phyloP scores from a whole-genome alignment of 53 echinoderm and acorn worm genomes.

The Paracentrotus lividus region DNA sequence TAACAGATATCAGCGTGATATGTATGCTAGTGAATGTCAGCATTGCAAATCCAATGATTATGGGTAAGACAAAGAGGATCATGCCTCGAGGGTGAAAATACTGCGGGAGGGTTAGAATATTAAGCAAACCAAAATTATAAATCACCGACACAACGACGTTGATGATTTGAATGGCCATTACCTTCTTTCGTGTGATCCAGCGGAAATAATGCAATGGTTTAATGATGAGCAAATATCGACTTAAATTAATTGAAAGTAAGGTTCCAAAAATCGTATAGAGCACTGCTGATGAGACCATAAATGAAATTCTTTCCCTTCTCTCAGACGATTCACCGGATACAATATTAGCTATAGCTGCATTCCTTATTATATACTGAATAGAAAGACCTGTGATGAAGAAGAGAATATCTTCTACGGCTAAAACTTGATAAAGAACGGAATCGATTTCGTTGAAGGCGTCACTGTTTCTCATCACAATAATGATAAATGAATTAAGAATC shows the following conservation, averaged over 20 bases:
- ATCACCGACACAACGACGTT: neutral
- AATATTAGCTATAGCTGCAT: neutral
- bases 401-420: constrained; percentile 18
- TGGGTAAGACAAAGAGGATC: neutral
- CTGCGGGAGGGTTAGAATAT: neutral
- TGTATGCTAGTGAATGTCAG: neutral
- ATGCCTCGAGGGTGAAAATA: neutral
- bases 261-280: neutral
- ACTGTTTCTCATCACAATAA: neutral
- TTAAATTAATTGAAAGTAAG: neutral
- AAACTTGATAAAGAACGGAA: neutral
- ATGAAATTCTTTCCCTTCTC: neutral
- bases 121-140: neutral
- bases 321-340: neutral
- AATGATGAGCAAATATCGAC: neutral
- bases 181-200: constrained; percentile 23
- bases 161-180: neutral
- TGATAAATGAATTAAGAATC: neutral
- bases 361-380: neutral
- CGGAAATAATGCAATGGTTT: neutral
- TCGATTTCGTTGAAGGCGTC: constrained; percentile 1
- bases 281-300: neutral
- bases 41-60: neutral
- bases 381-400: neutral
- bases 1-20: neutral